A percentile compares a stretch with the other conserved stretches of the same genome.
Evolutionary conservation across 2,888 invertebrate species (phyloP).

Genomic region (Octodonta nipae): DNA sequence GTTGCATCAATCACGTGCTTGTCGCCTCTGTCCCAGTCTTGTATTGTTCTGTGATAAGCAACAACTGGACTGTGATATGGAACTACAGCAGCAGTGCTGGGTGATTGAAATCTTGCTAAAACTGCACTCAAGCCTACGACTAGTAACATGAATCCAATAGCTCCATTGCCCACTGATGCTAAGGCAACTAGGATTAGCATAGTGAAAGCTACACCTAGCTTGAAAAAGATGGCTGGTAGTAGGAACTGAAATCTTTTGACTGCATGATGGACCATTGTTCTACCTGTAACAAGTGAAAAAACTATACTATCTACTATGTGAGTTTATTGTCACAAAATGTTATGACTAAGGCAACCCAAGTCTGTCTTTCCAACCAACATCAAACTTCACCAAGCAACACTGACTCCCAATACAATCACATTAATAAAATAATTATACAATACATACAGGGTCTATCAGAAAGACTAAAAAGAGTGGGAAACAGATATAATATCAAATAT

Average conservation of each 20-base stretch:
- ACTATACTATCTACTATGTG: no score
- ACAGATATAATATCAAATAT: no score
- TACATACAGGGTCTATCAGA: no score
- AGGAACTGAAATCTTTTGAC: conserved; percentile 57
- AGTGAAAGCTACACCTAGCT: conserved; percentile 61
- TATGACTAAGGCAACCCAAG: no score
- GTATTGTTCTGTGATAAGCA: conserved; percentile 14
- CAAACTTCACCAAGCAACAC: no score
- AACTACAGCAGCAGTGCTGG: conserved; percentile 16
- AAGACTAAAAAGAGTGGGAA: no score
- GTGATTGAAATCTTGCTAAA: conserved; percentile 29
- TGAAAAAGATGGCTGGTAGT: conserved; percentile 61
- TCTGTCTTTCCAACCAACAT: no score
- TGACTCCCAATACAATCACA: no score
- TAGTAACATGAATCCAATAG: conserved; percentile 49
- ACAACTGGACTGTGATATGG: conserved; percentile 14
- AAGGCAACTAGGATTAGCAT: conserved; percentile 52
- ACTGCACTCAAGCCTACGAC: conserved; percentile 34
- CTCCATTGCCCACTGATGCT: conserved; percentile 61
- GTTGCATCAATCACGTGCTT: conserved; percentile 5
- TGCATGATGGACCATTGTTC: conserved; percentile 61
- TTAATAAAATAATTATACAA: no score
- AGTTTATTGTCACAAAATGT: no score
- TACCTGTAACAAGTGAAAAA: no score
- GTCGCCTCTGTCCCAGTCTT: conserved; percentile 18